These are phyloP conservation scores for Sebastes fasciatus DNA, from an alignment of 2,113 vertebrate genomes.

Conservation along the genomic window DNA sequence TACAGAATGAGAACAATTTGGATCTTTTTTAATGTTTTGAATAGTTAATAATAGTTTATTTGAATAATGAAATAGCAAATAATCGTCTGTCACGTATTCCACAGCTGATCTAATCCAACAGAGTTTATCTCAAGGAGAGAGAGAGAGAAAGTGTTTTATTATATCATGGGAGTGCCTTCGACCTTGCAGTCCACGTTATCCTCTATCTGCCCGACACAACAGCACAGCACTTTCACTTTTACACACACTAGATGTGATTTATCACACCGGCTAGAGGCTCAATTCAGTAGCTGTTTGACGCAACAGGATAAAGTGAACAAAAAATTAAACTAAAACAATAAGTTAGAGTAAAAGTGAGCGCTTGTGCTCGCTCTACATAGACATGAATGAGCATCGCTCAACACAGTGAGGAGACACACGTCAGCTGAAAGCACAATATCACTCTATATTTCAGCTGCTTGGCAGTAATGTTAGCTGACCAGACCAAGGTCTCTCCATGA, in stretches of 20 bases:
- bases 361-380: too few relatives aligned
- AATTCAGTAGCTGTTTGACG: neutral
- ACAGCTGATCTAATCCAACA: neutral
- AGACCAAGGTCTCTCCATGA: too few relatives aligned
- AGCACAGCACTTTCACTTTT: slow-evolving; percentile 8
- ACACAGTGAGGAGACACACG: too few relatives aligned
- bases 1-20: too few relatives aligned
- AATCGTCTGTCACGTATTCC: neutral
- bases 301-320: neutral
- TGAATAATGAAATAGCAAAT: neutral
- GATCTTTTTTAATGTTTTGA: neutral
- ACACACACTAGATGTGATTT: slow-evolving; percentile 22
- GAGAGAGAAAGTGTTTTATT: slow-evolving; percentile 14
- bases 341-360: neutral
- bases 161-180: slow-evolving; percentile 25
- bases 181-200: slow-evolving; percentile 52
- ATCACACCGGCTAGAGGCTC: neutral
- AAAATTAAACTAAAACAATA: neutral
- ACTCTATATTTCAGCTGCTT: too few relatives aligned
- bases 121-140: slow-evolving; percentile 12
- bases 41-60: neutral
- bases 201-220: slow-evolving; percentile 54
- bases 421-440: too few relatives aligned
- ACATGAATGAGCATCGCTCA: too few relatives aligned
- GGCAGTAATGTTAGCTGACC: too few relatives aligned